Percentiles rank a stretch among this genome's conserved stretches.
These are phyloP conservation scores for Dascillus cervinus DNA, from an alignment of 2,888 invertebrate genomes.

Conservation along the genomic window DNA sequence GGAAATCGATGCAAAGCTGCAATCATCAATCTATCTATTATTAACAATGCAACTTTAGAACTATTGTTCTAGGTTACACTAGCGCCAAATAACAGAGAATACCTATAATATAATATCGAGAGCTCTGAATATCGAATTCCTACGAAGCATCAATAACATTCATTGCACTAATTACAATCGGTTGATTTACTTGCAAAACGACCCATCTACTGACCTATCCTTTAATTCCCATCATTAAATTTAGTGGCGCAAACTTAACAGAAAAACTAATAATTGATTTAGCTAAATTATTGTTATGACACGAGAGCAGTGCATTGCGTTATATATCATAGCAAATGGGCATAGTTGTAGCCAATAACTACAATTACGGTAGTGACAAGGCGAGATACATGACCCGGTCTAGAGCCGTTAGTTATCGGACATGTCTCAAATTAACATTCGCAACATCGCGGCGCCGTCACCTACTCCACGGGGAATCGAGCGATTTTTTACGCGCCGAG, in stretches of 20 bases:
- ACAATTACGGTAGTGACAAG: constrained; percentile 41
- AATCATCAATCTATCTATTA: no score
- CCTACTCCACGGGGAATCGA: no score
- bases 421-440: constrained; percentile 16
- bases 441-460: constrained; percentile 12
- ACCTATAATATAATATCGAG: no score
- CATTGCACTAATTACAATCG: constrained; percentile 40
- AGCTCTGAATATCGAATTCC: neutral
- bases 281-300: constrained; percentile 42
- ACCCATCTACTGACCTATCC: constrained; percentile 35
- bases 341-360: constrained; percentile 43
- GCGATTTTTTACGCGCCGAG: no score
- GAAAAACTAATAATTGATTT: constrained; percentile 41
- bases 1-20: no score
- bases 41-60: no score
- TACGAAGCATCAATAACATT: constrained; percentile 38
- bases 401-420: constrained; percentile 34
- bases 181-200: constrained; percentile 39
- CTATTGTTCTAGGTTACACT: no score
- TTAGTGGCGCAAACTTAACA: constrained; percentile 39
- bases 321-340: constrained; percentile 41
- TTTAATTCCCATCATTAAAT: constrained; percentile 40
- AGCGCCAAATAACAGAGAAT: no score
- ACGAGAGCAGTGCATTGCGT: constrained; percentile 33
- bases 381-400: constrained; percentile 38